These are phyloP conservation scores for Dicerorhinus sumatrensis DNA, from an alignment of 2,113 vertebrate genomes.

Conservation along the genomic window DNA sequence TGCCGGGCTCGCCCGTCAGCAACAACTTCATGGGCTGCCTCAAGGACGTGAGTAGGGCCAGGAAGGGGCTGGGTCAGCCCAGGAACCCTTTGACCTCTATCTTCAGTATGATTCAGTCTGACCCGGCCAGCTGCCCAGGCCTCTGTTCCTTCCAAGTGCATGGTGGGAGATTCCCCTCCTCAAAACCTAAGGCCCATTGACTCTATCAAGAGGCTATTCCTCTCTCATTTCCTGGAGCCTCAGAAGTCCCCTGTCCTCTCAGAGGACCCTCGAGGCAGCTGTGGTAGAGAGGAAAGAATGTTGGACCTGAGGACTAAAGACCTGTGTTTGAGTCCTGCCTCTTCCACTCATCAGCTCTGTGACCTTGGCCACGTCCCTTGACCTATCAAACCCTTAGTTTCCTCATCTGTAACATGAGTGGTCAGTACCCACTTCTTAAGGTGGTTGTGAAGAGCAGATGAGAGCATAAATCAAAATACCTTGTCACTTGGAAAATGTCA, in stretches of 20 bases:
- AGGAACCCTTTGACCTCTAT: no score
- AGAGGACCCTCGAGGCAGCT: neutral
- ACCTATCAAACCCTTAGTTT: neutral
- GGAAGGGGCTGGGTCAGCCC: neutral
- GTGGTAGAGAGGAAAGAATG: neutral
- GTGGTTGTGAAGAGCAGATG: neutral
- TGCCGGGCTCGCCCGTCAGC: slow-evolving; percentile 95
- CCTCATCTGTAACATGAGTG: neutral
- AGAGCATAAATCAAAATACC: neutral
- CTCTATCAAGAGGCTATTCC: neutral
- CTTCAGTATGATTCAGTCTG: neutral
- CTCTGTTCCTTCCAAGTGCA: neutral
- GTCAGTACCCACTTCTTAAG: neutral
- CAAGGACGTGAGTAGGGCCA: slow-evolving; percentile 92
- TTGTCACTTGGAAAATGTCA: neutral
- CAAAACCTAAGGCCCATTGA: neutral
- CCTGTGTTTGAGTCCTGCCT: neutral
- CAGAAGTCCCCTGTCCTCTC: accelerated
- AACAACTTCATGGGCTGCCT: slow-evolving; percentile 99
- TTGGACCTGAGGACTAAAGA: neutral
- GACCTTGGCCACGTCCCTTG: neutral
- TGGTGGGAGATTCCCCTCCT: neutral
- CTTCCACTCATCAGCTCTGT: neutral
- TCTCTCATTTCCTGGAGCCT: neutral
- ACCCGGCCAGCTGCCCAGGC: neutral